phyloP scores from a whole-genome alignment of 2,113 vertebrate genomes.

The Dicentrarchus labrax region DNA sequence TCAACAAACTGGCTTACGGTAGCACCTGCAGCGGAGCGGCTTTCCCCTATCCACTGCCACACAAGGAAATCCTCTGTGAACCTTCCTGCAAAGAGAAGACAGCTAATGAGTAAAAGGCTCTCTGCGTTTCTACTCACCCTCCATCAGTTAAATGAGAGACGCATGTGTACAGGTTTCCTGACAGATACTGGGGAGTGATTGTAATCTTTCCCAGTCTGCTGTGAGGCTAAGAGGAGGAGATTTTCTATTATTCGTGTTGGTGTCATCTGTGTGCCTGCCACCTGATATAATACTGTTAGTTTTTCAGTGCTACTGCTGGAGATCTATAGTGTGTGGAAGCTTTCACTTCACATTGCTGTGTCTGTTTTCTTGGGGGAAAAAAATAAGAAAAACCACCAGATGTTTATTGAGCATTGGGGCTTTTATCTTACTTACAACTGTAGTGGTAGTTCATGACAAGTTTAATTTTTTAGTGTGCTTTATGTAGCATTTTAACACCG shows the following conservation, averaged over 20 bases:
- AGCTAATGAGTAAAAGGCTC: constrained; percentile 84
- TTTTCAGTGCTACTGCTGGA: constrained; percentile 55
- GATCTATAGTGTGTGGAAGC: constrained; percentile 28
- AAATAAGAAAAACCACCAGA: neutral
- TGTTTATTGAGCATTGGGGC: constrained; percentile 15
- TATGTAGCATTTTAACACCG: constrained; percentile 61
- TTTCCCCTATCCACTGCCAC: constrained; percentile 93
- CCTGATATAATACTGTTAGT: constrained; percentile 55
- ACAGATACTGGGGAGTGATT: constrained; percentile 40
- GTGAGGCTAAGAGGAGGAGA: constrained; percentile 32
- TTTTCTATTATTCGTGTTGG: constrained; percentile 65
- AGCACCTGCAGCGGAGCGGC: constrained; percentile 89
- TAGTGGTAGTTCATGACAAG: constrained; percentile 9
- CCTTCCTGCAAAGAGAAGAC: constrained; percentile 90
- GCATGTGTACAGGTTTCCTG: constrained; percentile 60
- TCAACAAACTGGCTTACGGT: constrained; percentile 93
- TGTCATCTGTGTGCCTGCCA: constrained; percentile 77
- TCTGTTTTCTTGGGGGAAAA: constrained; percentile 28
- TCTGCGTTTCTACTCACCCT: constrained; percentile 22
- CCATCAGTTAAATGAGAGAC: constrained; percentile 42
- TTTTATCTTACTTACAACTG: constrained; percentile 26
- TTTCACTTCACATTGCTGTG: constrained; percentile 26
- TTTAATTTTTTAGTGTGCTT: constrained; percentile 18
- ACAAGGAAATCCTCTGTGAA: constrained; percentile 91
- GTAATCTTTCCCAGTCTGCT: constrained; percentile 47